phyloP scores from a whole-genome alignment of 1,140 invertebrate species.

The Acromyrmex charruanus region DNA sequence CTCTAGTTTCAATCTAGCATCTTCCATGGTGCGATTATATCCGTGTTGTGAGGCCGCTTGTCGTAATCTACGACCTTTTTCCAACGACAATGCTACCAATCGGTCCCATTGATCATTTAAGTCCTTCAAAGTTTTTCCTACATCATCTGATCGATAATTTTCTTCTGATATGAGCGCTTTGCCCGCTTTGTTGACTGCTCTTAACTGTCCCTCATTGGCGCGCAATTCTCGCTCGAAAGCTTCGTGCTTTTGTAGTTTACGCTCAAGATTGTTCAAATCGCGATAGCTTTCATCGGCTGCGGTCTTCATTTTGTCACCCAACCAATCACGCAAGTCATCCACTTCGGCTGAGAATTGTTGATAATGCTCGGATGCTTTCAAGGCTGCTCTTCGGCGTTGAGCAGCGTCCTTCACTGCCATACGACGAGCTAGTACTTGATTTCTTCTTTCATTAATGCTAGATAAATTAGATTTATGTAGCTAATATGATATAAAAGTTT shows the following conservation, averaged over 20 bases:
- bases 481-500: neutral
- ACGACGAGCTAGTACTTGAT: conserved; percentile 92
- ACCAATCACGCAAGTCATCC: conserved; percentile 95
- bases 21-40: conserved; percentile 92
- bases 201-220: conserved; percentile 95
- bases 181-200: conserved; percentile 93
- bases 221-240: conserved; percentile 98
- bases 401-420: conserved; percentile 92
- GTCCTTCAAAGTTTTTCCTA: conserved; percentile 89
- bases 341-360: conserved; percentile 96
- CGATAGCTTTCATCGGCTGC: conserved; percentile 97
- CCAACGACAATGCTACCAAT: conserved; percentile 90
- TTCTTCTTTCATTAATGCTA: conserved; percentile 91
- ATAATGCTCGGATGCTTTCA: conserved; percentile 93
- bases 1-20: conserved; percentile 93
- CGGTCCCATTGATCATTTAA: conserved; percentile 92
- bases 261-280: conserved; percentile 95
- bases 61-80: conserved; percentile 94
- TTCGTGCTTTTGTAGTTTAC: conserved; percentile 98
- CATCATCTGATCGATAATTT: conserved; percentile 91
- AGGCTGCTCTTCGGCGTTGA: conserved; percentile 89
- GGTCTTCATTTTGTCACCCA: conserved; percentile 96
- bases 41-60: conserved; percentile 93
- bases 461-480: conserved; percentile 67
- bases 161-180: conserved; percentile 90